Evolutionary conservation across 2,113 vertebrate species (phyloP), one percentile per base, ranked within the genome.

Genomic region (Phyllostomus discolor): DNA sequence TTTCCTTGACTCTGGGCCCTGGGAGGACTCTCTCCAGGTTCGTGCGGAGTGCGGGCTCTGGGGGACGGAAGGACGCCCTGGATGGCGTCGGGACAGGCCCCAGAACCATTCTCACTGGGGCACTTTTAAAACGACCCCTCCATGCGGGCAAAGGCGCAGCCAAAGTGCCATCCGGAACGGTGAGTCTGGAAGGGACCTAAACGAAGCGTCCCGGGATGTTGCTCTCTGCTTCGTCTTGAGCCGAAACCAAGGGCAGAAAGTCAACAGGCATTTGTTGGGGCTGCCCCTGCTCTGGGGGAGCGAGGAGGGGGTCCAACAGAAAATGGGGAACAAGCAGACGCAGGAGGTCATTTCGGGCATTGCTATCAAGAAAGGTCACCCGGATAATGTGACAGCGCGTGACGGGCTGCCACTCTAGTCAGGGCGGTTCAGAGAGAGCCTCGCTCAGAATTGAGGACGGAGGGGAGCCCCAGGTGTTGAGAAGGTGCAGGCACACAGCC

Each of bases 371-470:
- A 78, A 87, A 64, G 15, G 15, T 48, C 43, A 48, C 4, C 2
- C 24, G 43, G 16, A 50, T 19, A 20, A 64, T 0, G 4, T 81
- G 80, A 67, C 3, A 28, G 76, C 0, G 2, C 16, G 43, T 33
- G 59, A 46, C 67, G 5, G 28, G 28, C 43, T 1, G 31, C 35
- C 31, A 35, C 41, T 31, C 3, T 20, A 26, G 16, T 67, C 24
- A 41, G 67, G 59, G 20, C 4, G 0, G 15, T 31, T n/a, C 38
- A 7, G 8, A 31, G 31, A 17, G 0, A 0, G 26, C 66, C 66
- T 85, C 1, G 5, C 35, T n/a, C 4, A 10, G 52, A 80, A 16
- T 15, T 28, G 43, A 82, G 12, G 10, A 22, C 1, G 26, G 54
- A 79, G 26, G 8, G 31, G 28, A 92, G 4, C 35, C 5, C 67